Evolutionary conservation across 2,888 invertebrate genomes (phyloP).

Genomic region (Halocaridina rubra): DNA sequence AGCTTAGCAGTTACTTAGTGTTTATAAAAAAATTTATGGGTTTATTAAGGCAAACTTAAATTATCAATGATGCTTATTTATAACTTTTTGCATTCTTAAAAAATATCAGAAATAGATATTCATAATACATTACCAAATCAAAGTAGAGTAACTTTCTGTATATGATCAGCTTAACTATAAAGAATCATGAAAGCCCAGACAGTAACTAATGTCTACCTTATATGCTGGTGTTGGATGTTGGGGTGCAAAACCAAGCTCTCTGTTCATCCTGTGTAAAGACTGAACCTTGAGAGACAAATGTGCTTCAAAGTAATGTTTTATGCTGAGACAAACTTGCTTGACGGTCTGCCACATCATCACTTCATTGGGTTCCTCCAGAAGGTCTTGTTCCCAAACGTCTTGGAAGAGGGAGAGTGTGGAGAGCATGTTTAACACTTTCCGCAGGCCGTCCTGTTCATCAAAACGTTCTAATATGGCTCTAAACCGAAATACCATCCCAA

Average conservation of each 20-base stretch:
- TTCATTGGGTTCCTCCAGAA: constrained; percentile 50
- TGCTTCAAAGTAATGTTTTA: constrained; percentile 91
- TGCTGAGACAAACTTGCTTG: constrained; percentile 69
- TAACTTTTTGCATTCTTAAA: too few species aligned
- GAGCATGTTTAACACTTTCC: constrained; percentile 93
- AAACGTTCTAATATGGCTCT: constrained; percentile 93
- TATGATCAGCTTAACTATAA: too few species aligned
- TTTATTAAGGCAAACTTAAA: too few species aligned
- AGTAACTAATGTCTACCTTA: constrained; percentile 68
- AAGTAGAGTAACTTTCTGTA: too few species aligned
- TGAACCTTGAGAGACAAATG: constrained; percentile 86
- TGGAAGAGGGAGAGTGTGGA: constrained; percentile 79
- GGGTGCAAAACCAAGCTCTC: constrained; percentile 66
- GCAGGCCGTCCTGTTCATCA: constrained; percentile 91
- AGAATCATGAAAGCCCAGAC: too few species aligned
- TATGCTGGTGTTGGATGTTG: constrained; percentile 69
- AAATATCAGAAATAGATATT: too few species aligned
- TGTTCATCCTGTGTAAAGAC: constrained; percentile 73
- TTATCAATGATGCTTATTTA: too few species aligned
- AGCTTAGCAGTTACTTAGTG: too few species aligned
- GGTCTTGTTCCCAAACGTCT: constrained; percentile 56
- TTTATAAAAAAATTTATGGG: too few species aligned
- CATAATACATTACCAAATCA: too few species aligned
- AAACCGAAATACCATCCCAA: constrained; percentile 93
- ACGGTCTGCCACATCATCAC: constrained; percentile 62